These are phyloP conservation scores for Psix sp. DNA, from an alignment of 1,140 invertebrate species.

Conservation along the genomic window DNA sequence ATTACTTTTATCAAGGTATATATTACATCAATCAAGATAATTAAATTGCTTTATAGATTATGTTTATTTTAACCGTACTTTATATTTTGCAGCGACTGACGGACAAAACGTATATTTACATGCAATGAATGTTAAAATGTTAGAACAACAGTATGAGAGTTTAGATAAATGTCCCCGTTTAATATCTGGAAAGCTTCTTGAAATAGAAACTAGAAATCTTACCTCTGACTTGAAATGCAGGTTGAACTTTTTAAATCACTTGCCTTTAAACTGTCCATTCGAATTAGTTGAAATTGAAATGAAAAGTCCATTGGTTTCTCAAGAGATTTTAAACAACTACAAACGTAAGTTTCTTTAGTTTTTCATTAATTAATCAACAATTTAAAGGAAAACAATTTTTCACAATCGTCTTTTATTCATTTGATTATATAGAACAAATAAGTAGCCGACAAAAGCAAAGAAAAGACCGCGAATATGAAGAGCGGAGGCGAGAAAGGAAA, in stretches of 20 bases:
- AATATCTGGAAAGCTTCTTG: conserved; percentile 86
- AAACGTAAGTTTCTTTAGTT: conserved; percentile 76
- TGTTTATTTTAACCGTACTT: neutral
- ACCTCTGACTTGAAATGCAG: conserved; percentile 87
- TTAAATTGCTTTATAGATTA: too few relatives aligned
- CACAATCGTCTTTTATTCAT: neutral
- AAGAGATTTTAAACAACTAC: conserved; percentile 82
- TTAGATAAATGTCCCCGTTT: conserved; percentile 86
- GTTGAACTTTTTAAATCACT: conserved; percentile 89
- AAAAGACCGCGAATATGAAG: conserved; percentile 81
- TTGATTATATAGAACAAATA: conserved; percentile 79
- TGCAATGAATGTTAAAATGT: conserved; percentile 92
- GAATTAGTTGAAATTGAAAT: conserved; percentile 92
- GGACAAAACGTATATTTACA: conserved; percentile 96
- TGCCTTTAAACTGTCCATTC: conserved; percentile 93
- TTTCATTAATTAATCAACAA: neutral
- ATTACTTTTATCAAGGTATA: conserved; percentile 93
- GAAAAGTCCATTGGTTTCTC: conserved; percentile 82
- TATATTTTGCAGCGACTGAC: conserved; percentile 81
- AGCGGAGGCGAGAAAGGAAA: conserved; percentile 83
- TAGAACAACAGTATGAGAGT: conserved; percentile 90
- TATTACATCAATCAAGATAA: too few relatives aligned
- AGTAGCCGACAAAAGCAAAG: conserved; percentile 80
- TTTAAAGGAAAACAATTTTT: neutral
- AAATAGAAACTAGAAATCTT: conserved; percentile 90